Conservation (phyloP, 2,797 vertebrate species). For the Iguana delicatissima region DNA sequence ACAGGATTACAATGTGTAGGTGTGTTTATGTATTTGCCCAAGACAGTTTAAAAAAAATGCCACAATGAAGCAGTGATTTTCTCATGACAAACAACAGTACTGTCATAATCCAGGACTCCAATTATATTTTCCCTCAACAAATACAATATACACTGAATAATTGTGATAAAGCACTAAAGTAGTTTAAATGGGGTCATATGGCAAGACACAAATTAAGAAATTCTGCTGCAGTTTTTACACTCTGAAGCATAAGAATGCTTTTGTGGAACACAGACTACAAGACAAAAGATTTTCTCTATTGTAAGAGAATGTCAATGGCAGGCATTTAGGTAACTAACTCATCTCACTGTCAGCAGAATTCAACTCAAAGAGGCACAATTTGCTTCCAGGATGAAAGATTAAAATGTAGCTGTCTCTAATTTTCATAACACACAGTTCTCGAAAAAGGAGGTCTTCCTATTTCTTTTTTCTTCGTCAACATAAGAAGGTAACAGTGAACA, state of each 20-base stretch:
- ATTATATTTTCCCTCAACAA: not conserved
- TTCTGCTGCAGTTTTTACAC: constrained; percentile 21
- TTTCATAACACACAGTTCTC: not conserved
- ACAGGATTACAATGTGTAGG: too few species aligned
- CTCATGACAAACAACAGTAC: not conserved
- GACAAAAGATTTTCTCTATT: not conserved
- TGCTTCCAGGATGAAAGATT: not conserved
- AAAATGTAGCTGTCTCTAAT: fast-evolving
- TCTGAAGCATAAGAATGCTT: not conserved
- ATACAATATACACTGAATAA: constrained; percentile 10
- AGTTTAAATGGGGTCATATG: constrained; percentile 2
- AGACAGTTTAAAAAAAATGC: not conserved
- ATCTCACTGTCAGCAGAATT: constrained; percentile 17
- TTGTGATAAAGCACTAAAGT: constrained; percentile 7
- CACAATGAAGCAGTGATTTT: not conserved
- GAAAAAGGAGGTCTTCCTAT: not conserved
- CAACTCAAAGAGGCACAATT: not conserved
- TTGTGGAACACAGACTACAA: constrained; percentile 22
- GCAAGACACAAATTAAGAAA: constrained; percentile 27
- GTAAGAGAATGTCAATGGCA: constrained; percentile 17
- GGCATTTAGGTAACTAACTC: constrained; percentile 24
- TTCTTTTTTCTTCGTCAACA: not conserved
- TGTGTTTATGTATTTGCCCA: too few species aligned
- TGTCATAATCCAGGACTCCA: not conserved
- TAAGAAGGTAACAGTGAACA: not conserved